Evolutionary conservation across 2,888 invertebrate species (phyloP), one percentile per base, ranked within the genome.

Genomic region (Halictus quadricinctus): DNA sequence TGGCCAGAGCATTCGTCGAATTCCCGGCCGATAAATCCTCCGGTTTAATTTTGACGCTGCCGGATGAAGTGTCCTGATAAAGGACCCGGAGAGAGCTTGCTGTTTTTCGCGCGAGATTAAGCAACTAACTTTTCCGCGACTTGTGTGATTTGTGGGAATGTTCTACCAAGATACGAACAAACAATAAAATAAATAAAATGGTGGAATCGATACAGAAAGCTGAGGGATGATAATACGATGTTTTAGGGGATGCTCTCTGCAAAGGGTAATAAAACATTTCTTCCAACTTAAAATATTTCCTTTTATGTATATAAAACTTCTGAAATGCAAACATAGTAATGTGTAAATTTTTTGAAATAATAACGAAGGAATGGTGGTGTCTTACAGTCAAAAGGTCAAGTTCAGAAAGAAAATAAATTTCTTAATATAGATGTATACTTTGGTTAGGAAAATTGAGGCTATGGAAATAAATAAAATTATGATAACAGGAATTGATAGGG

Each of bases 11-110:
- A 29, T 29, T 60, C 18, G 18, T 36, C 60, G 25, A 43, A 75
- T 25, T 64, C 43, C 43, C 46, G 21, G 58, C 54, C 72, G 25
- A 72, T 48, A 72, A 72, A 69, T 69, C 69, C 41, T 69, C 29
- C 43, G n/a, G 43, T 46, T 46, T 21, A 72, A 46, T 72, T 46
- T 41, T 41, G 69, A 69, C 21, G 41, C n/a, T 69, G 21, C 54
- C 6, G 69, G 41, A 69, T 69, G 41, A 69, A 69, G 36, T 36
- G 21, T 54, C n/a, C 43, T 64, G 64, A 64, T 29, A 64, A 64
- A 64, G 64, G 64, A 64, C 29, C 54, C 21, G 25, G 6, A 6
- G 12, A 7, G 50, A 54, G 54, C n/a, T 64, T 7, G 64, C 25
- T 29, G 15, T 64, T 64, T 29, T 12, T 7, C 25, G 15, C 29